These are phyloP conservation scores for Sinosuthora webbiana DNA, from an alignment of 2,113 vertebrate genomes.

Conservation along the genomic window DNA sequence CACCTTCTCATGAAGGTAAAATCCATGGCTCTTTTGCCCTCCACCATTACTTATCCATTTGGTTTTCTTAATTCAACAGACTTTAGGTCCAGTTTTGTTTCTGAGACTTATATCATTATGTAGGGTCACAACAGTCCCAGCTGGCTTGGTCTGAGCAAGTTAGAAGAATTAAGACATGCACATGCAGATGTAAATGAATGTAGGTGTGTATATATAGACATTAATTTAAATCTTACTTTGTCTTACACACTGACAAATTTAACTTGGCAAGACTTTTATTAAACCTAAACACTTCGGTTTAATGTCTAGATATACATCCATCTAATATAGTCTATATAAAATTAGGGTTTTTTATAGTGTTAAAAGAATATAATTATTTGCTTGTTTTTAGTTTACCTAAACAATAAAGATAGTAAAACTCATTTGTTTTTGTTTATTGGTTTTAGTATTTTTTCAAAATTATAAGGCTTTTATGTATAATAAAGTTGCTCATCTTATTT, in stretches of 20 bases:
- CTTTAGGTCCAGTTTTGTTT: not conserved
- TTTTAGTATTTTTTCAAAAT: not conserved
- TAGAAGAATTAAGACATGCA: not conserved
- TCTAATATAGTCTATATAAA: not conserved
- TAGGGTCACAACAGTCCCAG: not conserved
- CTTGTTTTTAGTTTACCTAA: not conserved
- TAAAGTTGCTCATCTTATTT: not conserved
- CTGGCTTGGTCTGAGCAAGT: not conserved
- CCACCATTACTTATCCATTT: not conserved
- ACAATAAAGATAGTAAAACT: not conserved
- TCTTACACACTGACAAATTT: not conserved
- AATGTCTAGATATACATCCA: not conserved
- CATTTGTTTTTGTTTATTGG: rapidly evolving
- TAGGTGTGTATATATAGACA: not conserved
- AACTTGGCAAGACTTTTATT: not conserved
- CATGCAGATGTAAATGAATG: too few species aligned
- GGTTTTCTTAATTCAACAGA: not conserved
- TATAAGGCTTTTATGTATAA: not conserved
- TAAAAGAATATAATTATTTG: not conserved
- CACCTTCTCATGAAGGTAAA: not conserved
- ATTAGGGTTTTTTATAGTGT: not conserved
- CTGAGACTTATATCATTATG: not conserved
- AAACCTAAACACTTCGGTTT: not conserved
- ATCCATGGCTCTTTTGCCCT: not conserved
- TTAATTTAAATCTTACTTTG: not conserved